These are phyloP conservation scores for Galago senegalensis DNA, from an alignment of 2,797 vertebrate genomes.

Conservation along the genomic window DNA sequence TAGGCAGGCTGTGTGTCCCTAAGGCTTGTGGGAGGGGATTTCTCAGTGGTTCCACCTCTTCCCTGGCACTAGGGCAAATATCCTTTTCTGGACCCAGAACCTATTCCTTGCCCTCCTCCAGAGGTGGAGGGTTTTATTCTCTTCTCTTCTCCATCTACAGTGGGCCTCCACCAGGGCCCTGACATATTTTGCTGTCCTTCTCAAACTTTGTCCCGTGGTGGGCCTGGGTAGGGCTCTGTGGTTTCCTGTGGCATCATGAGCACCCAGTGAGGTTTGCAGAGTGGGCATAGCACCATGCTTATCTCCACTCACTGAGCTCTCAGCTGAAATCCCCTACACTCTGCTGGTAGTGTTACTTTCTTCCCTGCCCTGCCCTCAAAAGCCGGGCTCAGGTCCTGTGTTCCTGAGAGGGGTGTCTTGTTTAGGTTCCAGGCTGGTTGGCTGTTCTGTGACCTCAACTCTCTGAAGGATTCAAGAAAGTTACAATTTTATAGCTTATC, in stretches of 20 bases:
- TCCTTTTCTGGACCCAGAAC: background rate
- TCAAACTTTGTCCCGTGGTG: too few species aligned
- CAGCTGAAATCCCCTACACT: too few species aligned
- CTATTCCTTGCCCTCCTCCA: background rate
- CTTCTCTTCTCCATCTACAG: fast-evolving
- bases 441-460: background rate
- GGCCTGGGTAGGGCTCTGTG: too few species aligned
- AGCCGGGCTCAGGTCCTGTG: too few species aligned
- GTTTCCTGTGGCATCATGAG: too few species aligned
- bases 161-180: too few species aligned
- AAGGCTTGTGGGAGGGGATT: background rate
- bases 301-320: too few species aligned
- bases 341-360: too few species aligned
- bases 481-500: background rate
- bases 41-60: background rate
- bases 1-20: background rate
- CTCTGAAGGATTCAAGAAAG: background rate
- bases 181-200: too few species aligned
- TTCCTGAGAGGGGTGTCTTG: background rate
- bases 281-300: too few species aligned
- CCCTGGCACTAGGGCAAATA: background rate
- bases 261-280: too few species aligned
- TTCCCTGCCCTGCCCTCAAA: too few species aligned
- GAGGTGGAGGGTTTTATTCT: background rate
- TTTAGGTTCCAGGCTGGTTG: background rate